These are phyloP conservation scores for Halictus quadricinctus DNA, from an alignment of 2,888 invertebrate species.

Conservation along the genomic window DNA sequence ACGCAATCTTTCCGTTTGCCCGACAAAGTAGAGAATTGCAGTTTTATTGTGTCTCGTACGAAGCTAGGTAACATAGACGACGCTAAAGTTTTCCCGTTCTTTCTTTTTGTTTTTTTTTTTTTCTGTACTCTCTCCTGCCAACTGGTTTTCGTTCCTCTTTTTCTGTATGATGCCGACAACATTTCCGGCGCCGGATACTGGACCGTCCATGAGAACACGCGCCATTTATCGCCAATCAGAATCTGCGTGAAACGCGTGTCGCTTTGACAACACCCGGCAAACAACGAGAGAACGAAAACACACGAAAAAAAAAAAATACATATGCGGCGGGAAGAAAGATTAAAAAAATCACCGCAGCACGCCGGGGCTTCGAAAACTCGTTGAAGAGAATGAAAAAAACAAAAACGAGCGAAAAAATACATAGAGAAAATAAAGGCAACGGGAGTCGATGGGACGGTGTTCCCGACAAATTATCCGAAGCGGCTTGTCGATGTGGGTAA, in stretches of 20 bases:
- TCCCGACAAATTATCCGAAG: conserved; percentile 49
- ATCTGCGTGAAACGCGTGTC: conserved; percentile 31
- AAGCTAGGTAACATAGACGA: conserved; percentile 27
- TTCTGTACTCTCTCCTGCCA: conserved; percentile 11
- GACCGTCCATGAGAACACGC: conserved; percentile 72
- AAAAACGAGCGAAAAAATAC: not conserved
- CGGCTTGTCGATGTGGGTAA: conserved; percentile 50
- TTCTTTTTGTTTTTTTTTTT: conserved; percentile 4
- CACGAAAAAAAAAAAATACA: not conserved
- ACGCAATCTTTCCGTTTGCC: conserved; percentile 46
- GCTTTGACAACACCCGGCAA: conserved; percentile 14
- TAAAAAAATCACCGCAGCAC: not conserved
- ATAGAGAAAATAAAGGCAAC: conserved; percentile 15
- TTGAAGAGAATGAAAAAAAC: conserved; percentile 16
- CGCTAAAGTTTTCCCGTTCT: conserved; percentile 9
- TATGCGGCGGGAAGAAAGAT: not conserved
- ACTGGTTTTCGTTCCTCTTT: conserved; percentile 39
- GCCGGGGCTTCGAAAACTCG: conserved; percentile 12
- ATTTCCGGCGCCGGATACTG: conserved; percentile 71
- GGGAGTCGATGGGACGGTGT: conserved; percentile 8
- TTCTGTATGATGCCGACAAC: conserved; percentile 43
- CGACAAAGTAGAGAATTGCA: conserved; percentile 53
- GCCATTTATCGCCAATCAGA: conserved; percentile 37
- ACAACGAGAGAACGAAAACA: not conserved
- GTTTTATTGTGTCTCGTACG: conserved; percentile 37